phyloP scores from a whole-genome alignment of 2,113 vertebrate genomes.

The Clupea harengus region DNA sequence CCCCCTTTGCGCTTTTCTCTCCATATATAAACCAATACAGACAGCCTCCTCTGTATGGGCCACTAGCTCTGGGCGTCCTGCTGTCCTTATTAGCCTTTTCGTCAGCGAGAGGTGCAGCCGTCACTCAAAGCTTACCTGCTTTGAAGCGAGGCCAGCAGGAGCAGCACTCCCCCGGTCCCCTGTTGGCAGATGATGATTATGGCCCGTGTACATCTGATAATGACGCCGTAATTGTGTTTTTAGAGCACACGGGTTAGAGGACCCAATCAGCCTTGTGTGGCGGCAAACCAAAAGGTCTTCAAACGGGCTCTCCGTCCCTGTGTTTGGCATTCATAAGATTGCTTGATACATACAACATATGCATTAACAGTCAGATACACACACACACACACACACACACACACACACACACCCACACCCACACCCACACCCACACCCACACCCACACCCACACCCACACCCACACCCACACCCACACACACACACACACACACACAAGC shows the following conservation, averaged over 20 bases:
- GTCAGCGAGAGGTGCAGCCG: neutral
- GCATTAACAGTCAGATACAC: neutral
- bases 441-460: neutral
- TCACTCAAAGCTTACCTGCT: neutral
- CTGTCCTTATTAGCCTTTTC: neutral
- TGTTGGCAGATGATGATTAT: no score
- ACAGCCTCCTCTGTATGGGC: neutral
- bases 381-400: slow-evolving; percentile 11
- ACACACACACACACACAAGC: neutral
- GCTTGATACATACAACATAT: neutral
- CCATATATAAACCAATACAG: neutral
- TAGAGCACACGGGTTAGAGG: neutral
- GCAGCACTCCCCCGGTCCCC: neutral
- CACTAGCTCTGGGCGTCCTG: neutral
- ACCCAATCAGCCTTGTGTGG: neutral
- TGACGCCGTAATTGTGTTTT: neutral
- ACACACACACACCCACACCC: slow-evolving; percentile 13
- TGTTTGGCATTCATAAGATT: neutral
- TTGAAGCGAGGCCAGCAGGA: slow-evolving; percentile 1
- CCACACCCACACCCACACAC: slow-evolving; percentile 4
- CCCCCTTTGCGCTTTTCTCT: neutral
- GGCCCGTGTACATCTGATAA: no score
- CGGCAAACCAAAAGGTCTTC: neutral
- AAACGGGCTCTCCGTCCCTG: neutral
- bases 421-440: neutral